phyloP scores from a whole-genome alignment of 1,140 invertebrate species.

The Saccostrea echinata region DNA sequence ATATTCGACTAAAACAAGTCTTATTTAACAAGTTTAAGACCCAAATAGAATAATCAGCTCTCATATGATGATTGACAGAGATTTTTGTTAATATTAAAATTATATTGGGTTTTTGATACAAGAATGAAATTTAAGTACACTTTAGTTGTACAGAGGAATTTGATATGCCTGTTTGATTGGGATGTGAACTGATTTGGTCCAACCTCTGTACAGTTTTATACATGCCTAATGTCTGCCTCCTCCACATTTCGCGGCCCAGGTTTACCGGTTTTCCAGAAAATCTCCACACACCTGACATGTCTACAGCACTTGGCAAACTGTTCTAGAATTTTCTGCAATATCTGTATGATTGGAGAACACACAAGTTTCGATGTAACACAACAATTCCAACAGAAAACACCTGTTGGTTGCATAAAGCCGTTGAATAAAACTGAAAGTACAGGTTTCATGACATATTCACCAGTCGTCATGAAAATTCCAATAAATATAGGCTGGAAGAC shows the following conservation, averaged over 20 bases:
- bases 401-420: slow-evolving; percentile 63
- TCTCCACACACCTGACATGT: slow-evolving; percentile 51
- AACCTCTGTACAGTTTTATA: neutral
- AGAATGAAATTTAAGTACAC: no score
- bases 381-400: slow-evolving; percentile 64
- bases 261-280: slow-evolving; percentile 50
- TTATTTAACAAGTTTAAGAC: no score
- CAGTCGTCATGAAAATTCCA: slow-evolving; percentile 59
- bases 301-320: slow-evolving; percentile 63
- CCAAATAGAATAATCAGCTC: no score
- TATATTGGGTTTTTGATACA: no score
- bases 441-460: slow-evolving; percentile 66
- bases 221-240: neutral
- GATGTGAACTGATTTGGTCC: no score
- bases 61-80: no score
- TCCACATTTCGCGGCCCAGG: neutral
- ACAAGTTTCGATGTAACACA: slow-evolving; percentile 60
- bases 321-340: slow-evolving; percentile 57
- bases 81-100: no score
- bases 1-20: no score
- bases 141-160: no score
- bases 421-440: slow-evolving; percentile 68
- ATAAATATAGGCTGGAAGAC: slow-evolving; percentile 64
- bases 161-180: neutral
- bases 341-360: slow-evolving; percentile 64